Base-by-base conservation (phyloP, 2,888 invertebrate species). In the Ectemnius continuus region DNA sequence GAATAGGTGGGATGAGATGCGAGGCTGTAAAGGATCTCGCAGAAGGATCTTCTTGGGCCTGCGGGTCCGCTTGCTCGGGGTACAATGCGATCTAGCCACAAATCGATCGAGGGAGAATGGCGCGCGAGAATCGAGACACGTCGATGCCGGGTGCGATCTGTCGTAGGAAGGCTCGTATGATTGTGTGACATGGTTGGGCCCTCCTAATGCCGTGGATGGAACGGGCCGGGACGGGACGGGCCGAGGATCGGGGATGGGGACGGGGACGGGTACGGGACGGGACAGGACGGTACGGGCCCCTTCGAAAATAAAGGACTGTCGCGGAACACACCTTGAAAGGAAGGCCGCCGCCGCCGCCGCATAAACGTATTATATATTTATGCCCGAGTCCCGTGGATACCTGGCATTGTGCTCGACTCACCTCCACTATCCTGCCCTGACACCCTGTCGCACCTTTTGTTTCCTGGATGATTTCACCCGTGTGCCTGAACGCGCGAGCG, bases 401-500 rank as follows among this genome's bases (percentile, higher is more conserved):
- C 82, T 82, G 82, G 79, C 80, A 83, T 83, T 84, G 81, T 83
- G 75, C 75, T 67, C 52, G 28, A 47, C 48, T 48, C 65, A 59
- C 67, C 67, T 60, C 61, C 61, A 14, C 59, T 72, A 79, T 58
- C 72, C 67, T 72, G 69, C 76, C 75, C 79, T 83, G 82, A 79
- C 82, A 76, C 78, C 78, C 78, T 73, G 76, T 81, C 80, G 80
- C 80, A 69, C 76, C 78, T 76, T 78, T 85, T 84, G 84, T 84
- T 84, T 84, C 82, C 79, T 73, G 80, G 80, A 85, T 85, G 83
- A 84, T 85, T 85, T 82, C 83, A 84, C 80, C 79, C 78, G 79
- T 73, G 85, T 70, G 52, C 52, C 52, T 23, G 23, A 23, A 23
- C 23, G 52, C 5, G 78, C 76, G 36, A 36, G 36, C 36, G 52